Conservation (phyloP, 1,140 invertebrate species). For the Drosophila asahinai region DNA sequence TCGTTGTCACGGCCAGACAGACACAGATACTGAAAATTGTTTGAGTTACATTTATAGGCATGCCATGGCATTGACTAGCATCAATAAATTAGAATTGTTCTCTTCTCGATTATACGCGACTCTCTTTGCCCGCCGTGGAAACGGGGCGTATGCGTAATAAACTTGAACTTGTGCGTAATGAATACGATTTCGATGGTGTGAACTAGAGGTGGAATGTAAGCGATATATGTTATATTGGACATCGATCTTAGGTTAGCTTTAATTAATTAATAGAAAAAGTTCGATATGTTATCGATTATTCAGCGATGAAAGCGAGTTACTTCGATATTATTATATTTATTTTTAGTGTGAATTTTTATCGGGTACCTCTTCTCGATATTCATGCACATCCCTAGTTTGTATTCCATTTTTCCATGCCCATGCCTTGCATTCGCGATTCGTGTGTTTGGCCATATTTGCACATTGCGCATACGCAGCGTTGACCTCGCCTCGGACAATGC, state of each 20-base stretch:
- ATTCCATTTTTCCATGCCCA: constrained; percentile 30
- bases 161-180: constrained; percentile 67
- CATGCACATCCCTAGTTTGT: neutral
- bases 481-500: constrained; percentile 50
- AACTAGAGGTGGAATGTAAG: constrained; percentile 5
- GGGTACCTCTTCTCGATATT: neutral
- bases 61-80: constrained; percentile 59
- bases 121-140: neutral
- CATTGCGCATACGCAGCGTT: constrained; percentile 77
- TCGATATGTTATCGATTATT: neutral
- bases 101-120: constrained; percentile 19
- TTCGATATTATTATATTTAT: too few species aligned
- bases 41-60: constrained; percentile 62
- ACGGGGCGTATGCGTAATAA: constrained; percentile 66
- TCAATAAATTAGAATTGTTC: constrained; percentile 68
- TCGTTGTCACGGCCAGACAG: constrained; percentile 58
- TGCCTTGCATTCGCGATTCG: constrained; percentile 34
- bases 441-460: constrained; percentile 63
- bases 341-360: neutral
- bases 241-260: too few species aligned
- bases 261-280: too few species aligned
- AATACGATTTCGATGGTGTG: constrained; percentile 7
- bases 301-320: too few species aligned
- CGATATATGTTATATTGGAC: neutral
- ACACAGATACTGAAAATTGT: constrained; percentile 52